Base-by-base conservation (phyloP, 2,113 vertebrate genomes). In the Ctenodactylus gundi region DNA sequence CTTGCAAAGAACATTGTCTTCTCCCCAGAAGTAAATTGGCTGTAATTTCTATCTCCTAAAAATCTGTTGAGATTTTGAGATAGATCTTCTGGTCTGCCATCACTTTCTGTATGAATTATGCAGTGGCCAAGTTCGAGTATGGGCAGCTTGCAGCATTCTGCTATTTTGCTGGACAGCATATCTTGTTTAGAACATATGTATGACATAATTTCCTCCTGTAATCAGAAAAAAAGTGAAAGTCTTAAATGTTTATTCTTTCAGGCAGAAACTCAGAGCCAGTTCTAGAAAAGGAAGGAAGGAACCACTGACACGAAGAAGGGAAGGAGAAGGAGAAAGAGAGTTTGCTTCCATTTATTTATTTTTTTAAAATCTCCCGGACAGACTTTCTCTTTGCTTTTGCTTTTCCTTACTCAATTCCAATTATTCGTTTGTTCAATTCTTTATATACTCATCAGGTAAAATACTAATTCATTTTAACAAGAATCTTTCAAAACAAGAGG, bases 111-210 rank as follows among this genome's bases (percentile, higher is more conserved):
- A 0, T 67, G 73, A 39, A 97, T 6, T 25, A 98, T 94, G 91
- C 98, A 98, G 6, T 96, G 90, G 0, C 91, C 96, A 39, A 95
- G 96, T 36, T 98, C 96, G 4, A 98, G 25, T 15, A 89, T 57
- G 14, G 97, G 95, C 87, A 98, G 75, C 12, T 97, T 96, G 80
- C 98, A 98, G 95, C 98, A 98, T 36, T 89, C 87, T 91, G 93
- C 73, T 46, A 98, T 95, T 87, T 97, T 97, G 68, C 85, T 96
- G 17, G 98, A 98, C 31, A 98, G 44, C 58, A 2, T 49, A 12
- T 92, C 95, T 87, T 97, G 82, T 58, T 95, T 96, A 80, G 81
- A 91, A 82, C 98, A 98, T 72, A 97, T 78, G 0, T 97, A 97
- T 20, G 87, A 87, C 21, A 97, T 97, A 41, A 97, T 62, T 90